These are phyloP conservation scores for Oophaga sylvatica DNA, from an alignment of 2,797 vertebrate genomes.

Conservation along the genomic window DNA sequence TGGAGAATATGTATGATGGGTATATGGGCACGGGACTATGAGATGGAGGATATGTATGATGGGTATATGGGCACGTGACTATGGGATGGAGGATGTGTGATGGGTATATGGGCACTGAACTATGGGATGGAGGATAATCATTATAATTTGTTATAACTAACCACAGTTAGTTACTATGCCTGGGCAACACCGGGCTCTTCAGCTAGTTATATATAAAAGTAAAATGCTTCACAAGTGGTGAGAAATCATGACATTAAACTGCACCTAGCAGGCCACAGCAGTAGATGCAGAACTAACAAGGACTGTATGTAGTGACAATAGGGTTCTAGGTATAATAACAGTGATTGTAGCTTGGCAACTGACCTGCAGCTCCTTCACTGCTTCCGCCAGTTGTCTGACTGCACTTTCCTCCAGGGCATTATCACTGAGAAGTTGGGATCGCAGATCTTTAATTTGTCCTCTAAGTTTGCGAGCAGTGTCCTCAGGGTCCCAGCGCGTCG, in stretches of 20 bases:
- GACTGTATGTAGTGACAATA: background rate
- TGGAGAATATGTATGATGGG: no score
- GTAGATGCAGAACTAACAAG: background rate
- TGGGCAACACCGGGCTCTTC: no score
- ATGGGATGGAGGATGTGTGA: no score
- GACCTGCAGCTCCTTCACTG: constrained; percentile 79
- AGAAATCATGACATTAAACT: background rate
- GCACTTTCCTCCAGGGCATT: constrained; percentile 61
- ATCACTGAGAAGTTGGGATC: constrained; percentile 71
- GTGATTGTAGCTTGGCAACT: background rate
- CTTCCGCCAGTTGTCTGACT: constrained; percentile 70
- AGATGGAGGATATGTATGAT: no score
- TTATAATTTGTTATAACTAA: no score
- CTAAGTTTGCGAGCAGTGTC: constrained; percentile 65
- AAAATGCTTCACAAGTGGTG: background rate
- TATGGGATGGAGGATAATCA: no score
- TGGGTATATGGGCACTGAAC: no score
- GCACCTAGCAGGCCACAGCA: no score
- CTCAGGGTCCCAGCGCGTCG: constrained; percentile 73
- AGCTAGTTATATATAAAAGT: background rate
- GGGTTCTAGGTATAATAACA: background rate
- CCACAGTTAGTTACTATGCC: no score
- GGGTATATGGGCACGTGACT: no score
- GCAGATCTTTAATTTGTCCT: constrained; percentile 70
- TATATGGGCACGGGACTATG: no score